Conservation (phyloP, 1,140 invertebrate genomes). For the Planococcus citri region DNA sequence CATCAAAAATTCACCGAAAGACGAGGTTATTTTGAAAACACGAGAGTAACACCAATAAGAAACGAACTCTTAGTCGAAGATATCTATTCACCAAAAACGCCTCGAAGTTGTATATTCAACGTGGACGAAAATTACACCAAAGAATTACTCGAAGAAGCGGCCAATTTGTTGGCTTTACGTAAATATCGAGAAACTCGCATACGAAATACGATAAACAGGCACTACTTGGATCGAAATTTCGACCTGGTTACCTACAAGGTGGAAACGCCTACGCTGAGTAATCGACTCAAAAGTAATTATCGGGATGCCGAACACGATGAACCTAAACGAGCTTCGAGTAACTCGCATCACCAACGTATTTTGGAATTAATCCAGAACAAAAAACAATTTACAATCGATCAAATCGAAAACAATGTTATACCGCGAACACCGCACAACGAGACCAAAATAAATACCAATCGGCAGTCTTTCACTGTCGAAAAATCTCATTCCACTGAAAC, state of each 20-base stretch:
- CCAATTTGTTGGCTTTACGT: constrained; percentile 20
- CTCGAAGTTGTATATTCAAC: neutral
- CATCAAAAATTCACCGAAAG: constrained; percentile 53
- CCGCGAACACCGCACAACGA: neutral
- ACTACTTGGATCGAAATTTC: neutral
- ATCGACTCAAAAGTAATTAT: neutral
- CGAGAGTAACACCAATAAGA: neutral
- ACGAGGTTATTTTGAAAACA: constrained; percentile 41
- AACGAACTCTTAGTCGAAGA: neutral
- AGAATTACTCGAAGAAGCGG: constrained; percentile 23
- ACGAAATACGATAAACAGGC: constrained; percentile 14
- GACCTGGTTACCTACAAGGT: neutral
- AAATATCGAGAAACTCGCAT: constrained; percentile 23
- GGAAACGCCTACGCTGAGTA: neutral
- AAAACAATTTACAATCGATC: neutral
- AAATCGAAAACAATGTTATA: neutral
- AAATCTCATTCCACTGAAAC: neutral
- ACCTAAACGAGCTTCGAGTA: neutral
- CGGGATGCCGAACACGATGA: neutral
- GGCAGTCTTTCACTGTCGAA: neutral
- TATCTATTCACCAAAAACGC: neutral
- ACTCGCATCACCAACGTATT: neutral
- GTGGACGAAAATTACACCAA: neutral
- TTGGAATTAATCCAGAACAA: constrained; percentile 10
- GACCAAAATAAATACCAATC: constrained; percentile 10